Percentiles rank a stretch among this genome's conserved stretches.
Evolutionary conservation across 2,888 invertebrate genomes (phyloP).

Genomic region (Orchestes rusci): DNA sequence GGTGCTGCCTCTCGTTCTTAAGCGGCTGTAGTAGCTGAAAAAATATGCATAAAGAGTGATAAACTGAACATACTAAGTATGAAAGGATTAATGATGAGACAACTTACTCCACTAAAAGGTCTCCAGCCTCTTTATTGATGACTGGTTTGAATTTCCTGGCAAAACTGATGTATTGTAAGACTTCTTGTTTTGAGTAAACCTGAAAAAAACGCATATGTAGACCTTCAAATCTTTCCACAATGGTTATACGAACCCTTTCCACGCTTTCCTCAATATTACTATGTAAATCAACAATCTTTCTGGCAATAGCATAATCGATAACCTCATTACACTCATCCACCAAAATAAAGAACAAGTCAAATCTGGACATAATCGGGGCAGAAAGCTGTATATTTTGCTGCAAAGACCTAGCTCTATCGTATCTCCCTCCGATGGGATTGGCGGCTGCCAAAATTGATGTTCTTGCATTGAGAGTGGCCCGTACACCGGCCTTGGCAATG

Average conservation of each 20-base stretch:
- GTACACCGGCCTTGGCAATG: constrained; percentile 87
- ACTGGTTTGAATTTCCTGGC: constrained; percentile 92
- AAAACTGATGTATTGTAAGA: constrained; percentile 93
- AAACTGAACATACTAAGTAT: too few species aligned
- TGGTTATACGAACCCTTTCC: constrained; percentile 51
- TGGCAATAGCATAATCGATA: constrained; percentile 93
- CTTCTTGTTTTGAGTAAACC: constrained; percentile 81
- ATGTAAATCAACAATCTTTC: constrained; percentile 92
- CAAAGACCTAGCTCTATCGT: constrained; percentile 87
- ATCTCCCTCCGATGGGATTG: constrained; percentile 88
- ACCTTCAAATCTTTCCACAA: neutral
- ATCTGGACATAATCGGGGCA: constrained; percentile 98
- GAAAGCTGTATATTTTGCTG: constrained; percentile 90
- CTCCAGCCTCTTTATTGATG: constrained; percentile 73
- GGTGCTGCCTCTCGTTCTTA: constrained; percentile 77
- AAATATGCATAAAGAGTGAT: too few species aligned
- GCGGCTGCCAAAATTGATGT: constrained; percentile 98
- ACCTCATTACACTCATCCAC: constrained; percentile 96
- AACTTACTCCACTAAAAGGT: constrained; percentile 57
- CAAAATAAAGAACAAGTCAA: constrained; percentile 96
- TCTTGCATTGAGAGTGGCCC: constrained; percentile 94
- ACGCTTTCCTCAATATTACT: constrained; percentile 73
- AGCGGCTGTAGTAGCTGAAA: constrained; percentile 64
- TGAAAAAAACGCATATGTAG: constrained; percentile 1
- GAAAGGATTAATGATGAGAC: too few species aligned